Percentiles rank a stretch among this genome's conserved stretches.
Conservation (phyloP, 2,888 invertebrate genomes). For the Dinocampus coccinellae region DNA sequence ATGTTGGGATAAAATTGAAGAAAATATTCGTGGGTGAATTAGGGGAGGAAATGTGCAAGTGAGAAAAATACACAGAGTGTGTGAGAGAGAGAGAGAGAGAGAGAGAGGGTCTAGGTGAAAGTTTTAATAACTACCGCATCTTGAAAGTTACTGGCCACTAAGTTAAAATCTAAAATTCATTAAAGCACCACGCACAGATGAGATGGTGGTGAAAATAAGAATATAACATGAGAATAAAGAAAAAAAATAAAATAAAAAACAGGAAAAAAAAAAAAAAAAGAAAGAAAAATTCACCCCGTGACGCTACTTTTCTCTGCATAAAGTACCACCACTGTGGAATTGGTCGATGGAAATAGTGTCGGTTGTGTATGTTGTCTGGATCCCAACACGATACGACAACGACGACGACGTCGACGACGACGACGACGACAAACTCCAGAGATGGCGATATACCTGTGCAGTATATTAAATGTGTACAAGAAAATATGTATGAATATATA, state of each 20-base stretch:
- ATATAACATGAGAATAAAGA: slow-evolving; percentile 18
- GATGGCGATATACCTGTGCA: slow-evolving; percentile 4
- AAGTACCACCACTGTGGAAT: slow-evolving; percentile 34
- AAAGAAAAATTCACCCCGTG: slow-evolving; percentile 12
- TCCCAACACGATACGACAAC: no score
- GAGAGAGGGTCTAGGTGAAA: slow-evolving; percentile 27
- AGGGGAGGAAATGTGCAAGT: background rate
- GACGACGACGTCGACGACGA: no score
- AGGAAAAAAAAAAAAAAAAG: background rate
- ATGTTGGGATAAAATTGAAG: background rate
- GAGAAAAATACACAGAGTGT: background rate
- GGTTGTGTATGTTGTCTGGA: background rate
- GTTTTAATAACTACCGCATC: slow-evolving; percentile 58
- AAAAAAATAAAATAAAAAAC: slow-evolving; percentile 7
- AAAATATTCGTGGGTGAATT: slow-evolving; percentile 6
- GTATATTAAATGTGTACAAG: slow-evolving; percentile 30
- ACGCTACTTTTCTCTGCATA: slow-evolving; percentile 33
- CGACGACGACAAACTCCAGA: slow-evolving; percentile 5
- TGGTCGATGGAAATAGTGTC: background rate
- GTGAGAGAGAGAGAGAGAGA: background rate
- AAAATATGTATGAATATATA: slow-evolving; percentile 22
- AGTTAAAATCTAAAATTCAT: slow-evolving; percentile 65
- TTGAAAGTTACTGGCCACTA: slow-evolving; percentile 56
- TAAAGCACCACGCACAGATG: slow-evolving; percentile 50
- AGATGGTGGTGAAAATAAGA: slow-evolving; percentile 27